phyloP scores from a whole-genome alignment of 1,140 invertebrate genomes.

The Trachymyrmex cornetzi region DNA sequence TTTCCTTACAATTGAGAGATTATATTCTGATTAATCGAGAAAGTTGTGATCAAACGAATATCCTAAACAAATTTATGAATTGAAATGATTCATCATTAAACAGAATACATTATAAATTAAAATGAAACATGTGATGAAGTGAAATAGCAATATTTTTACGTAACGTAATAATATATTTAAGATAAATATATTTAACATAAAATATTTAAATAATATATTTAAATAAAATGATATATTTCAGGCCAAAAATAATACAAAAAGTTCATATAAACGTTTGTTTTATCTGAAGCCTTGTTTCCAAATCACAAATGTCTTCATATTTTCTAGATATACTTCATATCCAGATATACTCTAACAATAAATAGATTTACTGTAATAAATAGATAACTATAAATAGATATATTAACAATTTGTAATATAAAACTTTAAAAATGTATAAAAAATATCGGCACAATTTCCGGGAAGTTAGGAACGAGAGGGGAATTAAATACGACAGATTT shows the following conservation, averaged over 20 bases:
- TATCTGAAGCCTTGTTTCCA: too few species aligned
- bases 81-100: background rate
- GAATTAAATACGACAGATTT: constrained; percentile 18
- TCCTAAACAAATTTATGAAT: background rate
- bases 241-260: too few species aligned
- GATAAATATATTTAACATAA: background rate
- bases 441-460: background rate
- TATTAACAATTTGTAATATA: background rate
- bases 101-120: background rate
- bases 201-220: too few species aligned
- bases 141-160: background rate
- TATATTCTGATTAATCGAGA: background rate
- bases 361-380: too few species aligned
- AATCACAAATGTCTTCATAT: too few species aligned
- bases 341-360: too few species aligned
- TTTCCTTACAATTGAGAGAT: background rate
- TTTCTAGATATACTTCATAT: too few species aligned
- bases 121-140: background rate
- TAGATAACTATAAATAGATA: too few species aligned
- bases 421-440: background rate
- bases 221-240: too few species aligned
- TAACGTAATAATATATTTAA: background rate
- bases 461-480: background rate
- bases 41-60: background rate
- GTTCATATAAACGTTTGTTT: too few species aligned